Percentiles rank a stretch among this genome's conserved stretches.
Conservation (phyloP, 2,888 invertebrate species). For the Odontocerum albicorne region DNA sequence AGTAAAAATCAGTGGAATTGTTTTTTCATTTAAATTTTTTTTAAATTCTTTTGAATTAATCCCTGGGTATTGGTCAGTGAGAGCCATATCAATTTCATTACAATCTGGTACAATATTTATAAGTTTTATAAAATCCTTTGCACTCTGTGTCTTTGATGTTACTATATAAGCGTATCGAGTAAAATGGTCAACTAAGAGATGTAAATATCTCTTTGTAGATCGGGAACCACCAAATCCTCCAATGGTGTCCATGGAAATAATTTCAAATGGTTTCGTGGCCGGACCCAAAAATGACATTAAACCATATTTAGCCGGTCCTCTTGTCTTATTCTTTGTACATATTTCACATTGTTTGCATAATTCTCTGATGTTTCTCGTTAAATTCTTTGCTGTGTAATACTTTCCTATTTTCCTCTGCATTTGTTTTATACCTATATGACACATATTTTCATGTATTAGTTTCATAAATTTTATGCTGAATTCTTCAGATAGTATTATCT, state of each 20-base stretch:
- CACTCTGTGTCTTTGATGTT: constrained; percentile 38
- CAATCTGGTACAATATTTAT: constrained; percentile 22
- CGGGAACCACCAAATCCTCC: constrained; percentile 38
- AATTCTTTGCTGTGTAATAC: no score
- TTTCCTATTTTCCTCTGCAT: no score
- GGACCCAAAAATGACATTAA: constrained; percentile 39
- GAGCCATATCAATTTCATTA: constrained; percentile 18
- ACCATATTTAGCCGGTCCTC: constrained; percentile 37
- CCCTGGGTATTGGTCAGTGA: constrained; percentile 39
- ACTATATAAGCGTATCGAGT: constrained; percentile 38
- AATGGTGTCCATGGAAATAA: constrained; percentile 40
- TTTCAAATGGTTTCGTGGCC: constrained; percentile 39
- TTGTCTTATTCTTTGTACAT: constrained; percentile 40
- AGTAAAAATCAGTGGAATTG: constrained; percentile 39
- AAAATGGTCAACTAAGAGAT: constrained; percentile 38
- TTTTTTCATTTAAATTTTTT: constrained; percentile 7
- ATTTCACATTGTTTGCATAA: no score
- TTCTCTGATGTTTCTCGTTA: no score
- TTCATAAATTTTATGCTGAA: no score
- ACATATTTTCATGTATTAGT: no score
- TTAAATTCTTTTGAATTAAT: constrained; percentile 37
- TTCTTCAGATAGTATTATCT: no score
- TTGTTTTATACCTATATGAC: no score
- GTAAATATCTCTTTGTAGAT: constrained; percentile 40
- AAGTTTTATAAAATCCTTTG: constrained; percentile 39